A percentile compares a stretch with the other conserved stretches of the same genome.
phyloP scores from a whole-genome alignment of 1,140 invertebrate genomes.

The Battus philenor region DNA sequence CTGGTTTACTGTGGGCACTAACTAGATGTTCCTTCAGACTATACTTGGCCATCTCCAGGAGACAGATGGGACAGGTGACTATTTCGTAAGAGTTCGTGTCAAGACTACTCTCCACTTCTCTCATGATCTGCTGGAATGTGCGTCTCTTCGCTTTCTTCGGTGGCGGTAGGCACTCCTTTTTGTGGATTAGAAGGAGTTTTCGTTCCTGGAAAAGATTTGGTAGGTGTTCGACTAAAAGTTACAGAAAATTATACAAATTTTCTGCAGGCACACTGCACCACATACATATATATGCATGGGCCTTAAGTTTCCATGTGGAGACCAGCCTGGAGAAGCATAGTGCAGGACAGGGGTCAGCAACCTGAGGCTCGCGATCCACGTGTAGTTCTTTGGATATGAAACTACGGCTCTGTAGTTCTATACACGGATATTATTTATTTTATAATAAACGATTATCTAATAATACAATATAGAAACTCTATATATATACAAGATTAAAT shows the following conservation, averaged over 20 bases:
- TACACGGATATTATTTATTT: too few species aligned
- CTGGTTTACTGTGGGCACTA: conserved; percentile 23
- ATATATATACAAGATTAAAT: too few species aligned
- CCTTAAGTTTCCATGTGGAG: too few species aligned
- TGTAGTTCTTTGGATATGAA: too few species aligned
- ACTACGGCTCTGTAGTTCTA: too few species aligned
- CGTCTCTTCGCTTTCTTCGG: conserved; percentile 20
- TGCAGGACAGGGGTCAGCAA: too few species aligned
- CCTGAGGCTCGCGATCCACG: too few species aligned
- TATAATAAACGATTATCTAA: too few species aligned
- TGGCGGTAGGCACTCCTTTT: conserved; percentile 18
- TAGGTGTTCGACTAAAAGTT: neutral
- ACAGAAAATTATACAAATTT: neutral
- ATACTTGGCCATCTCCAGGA: conserved; percentile 24
- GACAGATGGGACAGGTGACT: conserved; percentile 26
- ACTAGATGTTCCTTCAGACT: conserved; percentile 23
- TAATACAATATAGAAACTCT: too few species aligned
- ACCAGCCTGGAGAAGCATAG: too few species aligned
- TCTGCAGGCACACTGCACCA: too few species aligned
- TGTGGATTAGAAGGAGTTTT: conserved; percentile 17
- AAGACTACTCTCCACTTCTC: conserved; percentile 19
- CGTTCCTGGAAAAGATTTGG: conserved; percentile 19
- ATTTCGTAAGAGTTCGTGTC: conserved; percentile 15
- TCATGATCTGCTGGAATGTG: conserved; percentile 24
- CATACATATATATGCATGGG: too few species aligned